These are phyloP conservation scores for Styela plicata DNA, from an alignment of 23 tunicate species.

Conservation along the genomic window DNA sequence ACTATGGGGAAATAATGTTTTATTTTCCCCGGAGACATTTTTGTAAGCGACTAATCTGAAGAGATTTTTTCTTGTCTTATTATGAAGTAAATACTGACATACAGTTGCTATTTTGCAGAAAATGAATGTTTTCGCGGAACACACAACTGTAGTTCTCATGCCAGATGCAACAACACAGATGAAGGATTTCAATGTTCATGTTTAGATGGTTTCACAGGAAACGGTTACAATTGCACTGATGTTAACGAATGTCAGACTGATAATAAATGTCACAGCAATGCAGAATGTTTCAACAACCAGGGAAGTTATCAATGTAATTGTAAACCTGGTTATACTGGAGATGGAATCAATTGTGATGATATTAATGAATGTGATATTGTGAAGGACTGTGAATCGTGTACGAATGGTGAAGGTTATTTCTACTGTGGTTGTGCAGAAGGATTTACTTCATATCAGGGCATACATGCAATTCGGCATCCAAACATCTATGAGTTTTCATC, in stretches of 20 bases:
- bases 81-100: no score
- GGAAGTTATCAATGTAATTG: constrained; percentile 21
- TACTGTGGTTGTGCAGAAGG: not conserved
- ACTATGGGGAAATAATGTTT: no score
- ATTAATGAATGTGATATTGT: constrained; percentile 23
- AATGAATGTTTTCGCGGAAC: constrained; percentile 75
- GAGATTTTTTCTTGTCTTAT: no score
- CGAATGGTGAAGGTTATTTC: not conserved
- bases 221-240: constrained; percentile 68
- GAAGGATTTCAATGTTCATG: constrained; percentile 64
- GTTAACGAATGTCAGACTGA: constrained; percentile 26
- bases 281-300: constrained; percentile 16
- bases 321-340: constrained; percentile 1
- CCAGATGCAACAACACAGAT: constrained; percentile 81
- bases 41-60: no score
- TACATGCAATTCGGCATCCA: not conserved
- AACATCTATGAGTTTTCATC: not conserved
- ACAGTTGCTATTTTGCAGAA: constrained; percentile 27
- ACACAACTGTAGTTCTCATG: constrained; percentile 76
- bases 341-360: constrained; percentile 19
- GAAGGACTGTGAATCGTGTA: not conserved
- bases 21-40: no score
- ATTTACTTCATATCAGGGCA: not conserved
- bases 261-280: constrained; percentile 9
- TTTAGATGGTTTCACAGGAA: constrained; percentile 65